Evolutionary conservation across 2,797 vertebrate genomes (phyloP).

Genomic region (Liasis olivaceus): DNA sequence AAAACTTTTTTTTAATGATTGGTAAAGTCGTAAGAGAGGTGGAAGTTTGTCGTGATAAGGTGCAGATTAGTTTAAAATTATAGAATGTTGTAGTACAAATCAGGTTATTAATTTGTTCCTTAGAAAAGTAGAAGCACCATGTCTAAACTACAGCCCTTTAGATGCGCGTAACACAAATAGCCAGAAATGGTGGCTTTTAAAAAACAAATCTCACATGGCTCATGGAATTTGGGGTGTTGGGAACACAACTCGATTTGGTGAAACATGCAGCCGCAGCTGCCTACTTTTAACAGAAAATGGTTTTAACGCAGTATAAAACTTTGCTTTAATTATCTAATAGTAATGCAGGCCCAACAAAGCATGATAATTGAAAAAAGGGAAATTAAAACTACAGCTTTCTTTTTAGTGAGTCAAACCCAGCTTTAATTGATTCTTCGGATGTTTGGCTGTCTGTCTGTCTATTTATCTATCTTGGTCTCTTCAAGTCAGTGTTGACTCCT

Average conservation of each 20-base stretch:
- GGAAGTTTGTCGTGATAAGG: slow-evolving; percentile 60
- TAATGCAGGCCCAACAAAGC: neutral
- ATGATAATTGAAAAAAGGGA: neutral
- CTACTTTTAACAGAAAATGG: neutral
- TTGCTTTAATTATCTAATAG: neutral
- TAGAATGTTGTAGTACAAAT: slow-evolving; percentile 19
- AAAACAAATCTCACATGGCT: neutral
- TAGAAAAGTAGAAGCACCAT: slow-evolving; percentile 21
- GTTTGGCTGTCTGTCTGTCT: neutral
- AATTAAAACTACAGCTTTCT: neutral
- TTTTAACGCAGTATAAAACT: neutral
- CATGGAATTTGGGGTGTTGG: neutral
- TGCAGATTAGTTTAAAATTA: slow-evolving; percentile 42
- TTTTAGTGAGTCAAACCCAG: neutral
- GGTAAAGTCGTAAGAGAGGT: slow-evolving; percentile 62
- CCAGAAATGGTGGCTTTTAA: slow-evolving; percentile 20
- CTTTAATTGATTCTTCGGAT: neutral
- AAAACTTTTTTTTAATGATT: slow-evolving; percentile 54
- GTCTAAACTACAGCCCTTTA: slow-evolving; percentile 11
- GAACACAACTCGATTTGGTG: neutral
- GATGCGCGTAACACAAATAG: slow-evolving; percentile 3
- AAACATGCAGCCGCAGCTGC: neutral
- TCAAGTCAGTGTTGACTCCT: neutral
- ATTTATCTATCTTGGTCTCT: neutral
- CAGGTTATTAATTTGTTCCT: slow-evolving; percentile 30